phyloP scores from a whole-genome alignment of 2,113 vertebrate species.

The Leptobrachium leishanense region DNA sequence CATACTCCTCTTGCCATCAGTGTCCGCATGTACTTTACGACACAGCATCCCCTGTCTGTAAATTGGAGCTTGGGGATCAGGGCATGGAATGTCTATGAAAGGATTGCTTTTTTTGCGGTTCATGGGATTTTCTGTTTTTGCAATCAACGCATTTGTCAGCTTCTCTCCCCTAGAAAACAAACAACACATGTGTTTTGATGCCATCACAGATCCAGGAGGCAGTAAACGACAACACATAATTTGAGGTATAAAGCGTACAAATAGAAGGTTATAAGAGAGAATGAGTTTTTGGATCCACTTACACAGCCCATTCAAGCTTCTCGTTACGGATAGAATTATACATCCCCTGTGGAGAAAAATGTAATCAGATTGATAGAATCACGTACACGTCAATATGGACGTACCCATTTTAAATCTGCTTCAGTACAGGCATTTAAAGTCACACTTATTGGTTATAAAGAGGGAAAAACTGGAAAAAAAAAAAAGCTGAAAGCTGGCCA shows the following conservation, averaged over 20 bases:
- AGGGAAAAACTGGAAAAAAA: too few relatives aligned
- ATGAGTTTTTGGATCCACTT: constrained; percentile 48
- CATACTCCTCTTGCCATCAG: constrained; percentile 89
- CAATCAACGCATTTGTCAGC: constrained; percentile 55
- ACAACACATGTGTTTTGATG: neutral
- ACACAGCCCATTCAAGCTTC: constrained; percentile 80
- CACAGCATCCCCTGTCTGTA: constrained; percentile 80
- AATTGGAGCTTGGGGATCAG: constrained; percentile 69
- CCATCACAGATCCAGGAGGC: neutral
- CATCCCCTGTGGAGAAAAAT: constrained; percentile 65
- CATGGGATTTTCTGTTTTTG: constrained; percentile 47
- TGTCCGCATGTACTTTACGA: constrained; percentile 83
- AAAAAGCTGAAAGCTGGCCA: too few relatives aligned
- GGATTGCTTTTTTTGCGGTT: constrained; percentile 74
- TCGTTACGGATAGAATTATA: constrained; percentile 82
- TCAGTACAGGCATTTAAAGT: too few relatives aligned
- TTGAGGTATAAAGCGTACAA: neutral
- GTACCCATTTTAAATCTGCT: too few relatives aligned
- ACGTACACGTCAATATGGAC: neutral
- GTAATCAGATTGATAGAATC: neutral
- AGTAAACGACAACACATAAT: neutral
- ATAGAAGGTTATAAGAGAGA: neutral
- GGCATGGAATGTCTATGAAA: constrained; percentile 71
- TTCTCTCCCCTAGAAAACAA: constrained; percentile 68
- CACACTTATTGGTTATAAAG: too few relatives aligned